Base-by-base conservation (phyloP, 2,888 invertebrate genomes). In the Ommatoiulus sabulosus region DNA sequence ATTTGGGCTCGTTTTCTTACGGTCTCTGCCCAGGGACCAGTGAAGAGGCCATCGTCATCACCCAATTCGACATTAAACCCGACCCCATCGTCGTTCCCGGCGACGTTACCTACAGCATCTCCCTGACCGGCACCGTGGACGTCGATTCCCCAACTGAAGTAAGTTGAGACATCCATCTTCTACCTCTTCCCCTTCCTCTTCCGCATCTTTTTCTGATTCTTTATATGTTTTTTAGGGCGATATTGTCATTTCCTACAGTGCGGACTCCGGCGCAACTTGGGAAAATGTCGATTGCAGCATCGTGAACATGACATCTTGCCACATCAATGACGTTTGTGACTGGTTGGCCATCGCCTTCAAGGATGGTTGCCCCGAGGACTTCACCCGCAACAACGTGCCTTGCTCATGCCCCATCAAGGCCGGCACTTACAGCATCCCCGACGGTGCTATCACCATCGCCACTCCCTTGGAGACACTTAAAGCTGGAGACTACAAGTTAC, bases 81-180 rank as follows among this genome's bases (percentile, higher is more conserved):
- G 87, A 86, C 46, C 87, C 87, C 15, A 35, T 86, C 43, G 87
- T 86, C 1, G 44, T 86, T 44, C 87, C 87, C 15, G 87, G 87
- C 15, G 15, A 35, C 17, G 46, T 86, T 12, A 86, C 87, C 15
- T 43, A n/a, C 87, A 43, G 44, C 87, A 17, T 86, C 15, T 44
- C 44, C 87, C 2, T 86, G 15, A 44, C 17, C 44, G 87, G 87
- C 15, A 3, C 0, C 46, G 3, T 2, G 15, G 17, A 12, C 15
- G 3, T 86, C 46, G 3, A 0, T 1, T 43, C 43, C 17, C 87
- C 87, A 43, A 44, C 87, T 15, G 84, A 15, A n/a, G 63, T 63
- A 1, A 63, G n/a, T 63, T 6, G 3, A 24, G 17, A n/a, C 63
- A 63, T 63, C n/a, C 63, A 63, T 63, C 17, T 17, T 63, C 63